A percentile compares a stretch with the other conserved stretches of the same genome.
phyloP scores from a whole-genome alignment of 2,113 vertebrate genomes.

The Datnioides undecimradiatus region DNA sequence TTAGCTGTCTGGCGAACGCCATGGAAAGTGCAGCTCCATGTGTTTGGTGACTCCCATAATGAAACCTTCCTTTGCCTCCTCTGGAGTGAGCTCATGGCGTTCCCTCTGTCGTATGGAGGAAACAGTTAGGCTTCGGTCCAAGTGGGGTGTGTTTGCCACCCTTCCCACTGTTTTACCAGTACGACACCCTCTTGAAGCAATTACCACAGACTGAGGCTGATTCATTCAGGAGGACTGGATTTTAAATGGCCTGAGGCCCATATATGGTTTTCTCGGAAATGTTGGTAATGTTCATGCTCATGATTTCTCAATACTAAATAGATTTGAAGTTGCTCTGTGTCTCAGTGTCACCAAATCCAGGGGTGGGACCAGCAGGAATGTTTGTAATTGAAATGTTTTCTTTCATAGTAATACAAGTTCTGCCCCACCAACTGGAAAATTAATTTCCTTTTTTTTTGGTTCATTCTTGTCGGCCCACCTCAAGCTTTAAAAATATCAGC shows the following conservation, averaged over 20 bases:
- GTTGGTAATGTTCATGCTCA: conserved; percentile 33
- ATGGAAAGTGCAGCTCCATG: conserved; percentile 81
- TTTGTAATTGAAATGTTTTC: conserved; percentile 43
- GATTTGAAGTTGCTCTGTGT: conserved; percentile 23
- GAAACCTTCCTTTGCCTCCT: conserved; percentile 74
- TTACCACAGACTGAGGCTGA: conserved; percentile 71
- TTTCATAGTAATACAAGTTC: conserved; percentile 33
- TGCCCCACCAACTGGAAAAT: conserved; percentile 45
- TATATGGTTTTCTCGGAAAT: conserved; percentile 57
- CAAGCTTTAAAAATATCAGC: conserved; percentile 18
- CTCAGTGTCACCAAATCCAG: conserved; percentile 18
- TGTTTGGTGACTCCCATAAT: conserved; percentile 75
- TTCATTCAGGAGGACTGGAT: conserved; percentile 66
- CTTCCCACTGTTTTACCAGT: conserved; percentile 71
- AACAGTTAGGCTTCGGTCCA: conserved; percentile 68
- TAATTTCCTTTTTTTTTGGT: conserved; percentile 47
- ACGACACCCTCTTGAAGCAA: conserved; percentile 73
- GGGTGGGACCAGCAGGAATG: conserved; percentile 37
- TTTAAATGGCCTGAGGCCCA: conserved; percentile 38
- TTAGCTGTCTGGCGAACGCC: conserved; percentile 71
- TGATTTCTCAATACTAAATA: conserved; percentile 45
- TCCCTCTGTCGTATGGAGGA: conserved; percentile 60
- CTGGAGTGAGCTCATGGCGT: conserved; percentile 78
- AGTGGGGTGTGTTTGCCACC: conserved; percentile 68
- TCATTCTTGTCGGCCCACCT: conserved; percentile 41